Evolutionary conservation across 1,140 invertebrate species (phyloP).

Genomic region (Euura lappo): DNA sequence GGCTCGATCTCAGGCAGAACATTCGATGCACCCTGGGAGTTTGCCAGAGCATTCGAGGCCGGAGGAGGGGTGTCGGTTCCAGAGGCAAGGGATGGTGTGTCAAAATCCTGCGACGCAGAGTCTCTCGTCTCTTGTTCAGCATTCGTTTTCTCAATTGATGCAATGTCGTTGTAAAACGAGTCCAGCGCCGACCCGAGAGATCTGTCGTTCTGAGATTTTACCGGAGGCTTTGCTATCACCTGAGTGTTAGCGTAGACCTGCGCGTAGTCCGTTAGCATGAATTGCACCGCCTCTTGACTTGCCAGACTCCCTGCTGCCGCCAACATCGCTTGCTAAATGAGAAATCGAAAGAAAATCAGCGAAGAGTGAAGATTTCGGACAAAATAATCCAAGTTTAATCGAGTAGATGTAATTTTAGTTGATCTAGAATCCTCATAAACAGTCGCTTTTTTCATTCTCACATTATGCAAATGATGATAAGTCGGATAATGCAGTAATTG

Average conservation of each 20-base stretch:
- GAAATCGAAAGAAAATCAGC: slow-evolving; percentile 18
- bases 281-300: slow-evolving; percentile 49
- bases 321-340: slow-evolving; percentile 45
- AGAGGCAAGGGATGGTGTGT: background rate
- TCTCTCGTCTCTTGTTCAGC: slow-evolving; percentile 27
- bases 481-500: slow-evolving; percentile 54
- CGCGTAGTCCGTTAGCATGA: slow-evolving; percentile 54
- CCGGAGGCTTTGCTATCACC: slow-evolving; percentile 53
- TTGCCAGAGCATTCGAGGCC: slow-evolving; percentile 19
- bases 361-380: too few relatives aligned
- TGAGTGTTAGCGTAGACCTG: slow-evolving; percentile 55
- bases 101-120: slow-evolving; percentile 12
- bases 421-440: too few relatives aligned
- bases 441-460: slow-evolving; percentile 25
- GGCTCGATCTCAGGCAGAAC: slow-evolving; percentile 19
- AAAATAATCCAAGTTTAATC: too few relatives aligned
- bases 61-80: slow-evolving; percentile 30
- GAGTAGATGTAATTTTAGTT: too few relatives aligned
- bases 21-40: background rate
- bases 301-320: slow-evolving; percentile 48
- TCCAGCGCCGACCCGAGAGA: slow-evolving; percentile 59
- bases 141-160: slow-evolving; percentile 58
- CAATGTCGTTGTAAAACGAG: slow-evolving; percentile 69
- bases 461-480: slow-evolving; percentile 54
- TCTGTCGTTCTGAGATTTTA: slow-evolving; percentile 47